These are phyloP conservation scores for Arion vulgaris DNA, from an alignment of 1,140 invertebrate species.

Conservation along the genomic window DNA sequence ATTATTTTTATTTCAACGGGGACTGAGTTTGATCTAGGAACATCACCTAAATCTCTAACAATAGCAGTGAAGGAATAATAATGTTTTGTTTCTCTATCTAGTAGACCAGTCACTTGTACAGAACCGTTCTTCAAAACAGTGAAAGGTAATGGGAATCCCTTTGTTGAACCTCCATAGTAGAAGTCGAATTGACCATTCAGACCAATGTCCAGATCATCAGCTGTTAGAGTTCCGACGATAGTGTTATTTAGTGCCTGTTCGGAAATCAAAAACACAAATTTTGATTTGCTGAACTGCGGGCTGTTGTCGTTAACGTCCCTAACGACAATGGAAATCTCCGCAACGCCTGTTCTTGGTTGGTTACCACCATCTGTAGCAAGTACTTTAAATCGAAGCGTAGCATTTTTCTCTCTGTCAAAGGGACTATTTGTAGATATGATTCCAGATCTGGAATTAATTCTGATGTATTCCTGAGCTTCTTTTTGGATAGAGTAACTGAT, in stretches of 20 bases:
- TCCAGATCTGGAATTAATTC: slow-evolving; percentile 49
- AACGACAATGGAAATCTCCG: slow-evolving; percentile 89
- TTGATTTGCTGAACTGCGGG: slow-evolving; percentile 70
- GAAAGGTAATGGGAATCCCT: slow-evolving; percentile 55
- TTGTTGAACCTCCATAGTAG: slow-evolving; percentile 49
- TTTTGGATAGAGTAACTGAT: slow-evolving; percentile 41
- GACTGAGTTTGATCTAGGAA: slow-evolving; percentile 44
- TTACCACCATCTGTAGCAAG: slow-evolving; percentile 42
- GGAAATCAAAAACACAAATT: slow-evolving; percentile 49
- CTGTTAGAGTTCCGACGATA: slow-evolving; percentile 73
- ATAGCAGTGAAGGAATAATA: slow-evolving; percentile 86
- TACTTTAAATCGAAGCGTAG: slow-evolving; percentile 39
- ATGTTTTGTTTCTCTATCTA: slow-evolving; percentile 87
- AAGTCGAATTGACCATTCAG: slow-evolving; percentile 75
- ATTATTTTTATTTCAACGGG: slow-evolving; percentile 49
- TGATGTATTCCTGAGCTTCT: slow-evolving; percentile 33
- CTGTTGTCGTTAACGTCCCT: slow-evolving; percentile 76
- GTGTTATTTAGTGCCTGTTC: slow-evolving; percentile 48
- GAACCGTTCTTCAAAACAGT: slow-evolving; percentile 82
- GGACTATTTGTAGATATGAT: slow-evolving; percentile 42
- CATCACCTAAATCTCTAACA: slow-evolving; percentile 76
- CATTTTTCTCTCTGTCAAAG: slow-evolving; percentile 53
- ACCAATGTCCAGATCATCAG: slow-evolving; percentile 85
- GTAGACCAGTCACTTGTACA: slow-evolving; percentile 90
- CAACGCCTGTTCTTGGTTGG: slow-evolving; percentile 85